Evolutionary conservation across 2,797 vertebrate species (phyloP).

Genomic region (Rhynchotus rufescens): DNA sequence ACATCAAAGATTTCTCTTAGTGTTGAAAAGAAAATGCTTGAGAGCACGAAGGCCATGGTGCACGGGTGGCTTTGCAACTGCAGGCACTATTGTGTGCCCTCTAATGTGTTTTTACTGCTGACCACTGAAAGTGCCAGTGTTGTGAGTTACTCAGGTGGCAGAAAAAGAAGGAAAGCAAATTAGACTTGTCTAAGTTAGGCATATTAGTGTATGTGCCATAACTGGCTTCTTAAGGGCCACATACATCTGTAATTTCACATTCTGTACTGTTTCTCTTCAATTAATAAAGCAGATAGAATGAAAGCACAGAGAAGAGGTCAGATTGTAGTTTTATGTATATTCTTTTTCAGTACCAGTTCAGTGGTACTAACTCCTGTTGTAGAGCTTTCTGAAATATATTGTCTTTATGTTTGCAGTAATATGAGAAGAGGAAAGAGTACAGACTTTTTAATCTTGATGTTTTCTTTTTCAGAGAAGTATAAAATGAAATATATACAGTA

Average conservation of each 20-base stretch:
- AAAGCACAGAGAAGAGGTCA: background rate
- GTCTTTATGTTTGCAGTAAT: background rate
- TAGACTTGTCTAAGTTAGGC: background rate
- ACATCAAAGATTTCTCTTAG: background rate
- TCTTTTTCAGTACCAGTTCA: background rate
- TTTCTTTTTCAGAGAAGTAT: background rate
- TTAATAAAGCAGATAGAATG: background rate
- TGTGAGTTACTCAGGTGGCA: background rate
- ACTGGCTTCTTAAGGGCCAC: background rate
- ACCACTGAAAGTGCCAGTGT: background rate
- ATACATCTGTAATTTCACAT: background rate
- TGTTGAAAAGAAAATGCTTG: background rate
- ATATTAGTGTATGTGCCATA: background rate
- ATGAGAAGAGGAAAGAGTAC: background rate
- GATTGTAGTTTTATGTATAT: background rate
- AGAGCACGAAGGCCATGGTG: background rate
- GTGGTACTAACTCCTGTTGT: background rate
- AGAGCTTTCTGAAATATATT: background rate
- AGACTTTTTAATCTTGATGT: background rate
- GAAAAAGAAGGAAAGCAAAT: background rate
- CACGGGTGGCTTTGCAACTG: background rate
- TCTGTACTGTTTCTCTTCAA: background rate
- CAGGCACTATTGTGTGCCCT: background rate
- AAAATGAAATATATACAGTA: background rate
- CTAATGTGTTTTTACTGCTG: background rate